phyloP scores from a whole-genome alignment of 2,888 invertebrate genomes.

The Acanthosepion lycidas region DNA sequence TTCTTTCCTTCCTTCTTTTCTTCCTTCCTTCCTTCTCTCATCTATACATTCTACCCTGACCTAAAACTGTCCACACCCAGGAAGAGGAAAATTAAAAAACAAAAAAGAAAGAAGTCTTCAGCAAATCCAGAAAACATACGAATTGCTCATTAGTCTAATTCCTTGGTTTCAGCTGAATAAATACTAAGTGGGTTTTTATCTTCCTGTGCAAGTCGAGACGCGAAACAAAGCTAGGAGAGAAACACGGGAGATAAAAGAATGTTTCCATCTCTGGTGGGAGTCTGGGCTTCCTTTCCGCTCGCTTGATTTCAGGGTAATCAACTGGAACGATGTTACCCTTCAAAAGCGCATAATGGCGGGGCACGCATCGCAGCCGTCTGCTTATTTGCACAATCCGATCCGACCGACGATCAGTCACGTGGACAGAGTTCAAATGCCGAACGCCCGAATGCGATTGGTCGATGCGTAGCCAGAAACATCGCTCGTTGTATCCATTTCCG shows the following conservation, averaged over 20 bases:
- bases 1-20: no score
- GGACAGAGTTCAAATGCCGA: not conserved
- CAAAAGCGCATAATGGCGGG: not conserved
- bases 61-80: not conserved
- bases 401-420: constrained; percentile 4
- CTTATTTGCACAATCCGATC: not conserved
- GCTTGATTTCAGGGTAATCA: constrained; percentile 9
- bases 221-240: not conserved
- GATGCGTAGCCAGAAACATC: no score
- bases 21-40: not conserved
- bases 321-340: not conserved
- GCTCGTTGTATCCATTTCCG: no score
- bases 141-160: constrained; percentile 8
- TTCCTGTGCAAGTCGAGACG: not conserved
- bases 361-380: not conserved
- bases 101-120: not conserved
- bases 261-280: not conserved
- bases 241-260: not conserved
- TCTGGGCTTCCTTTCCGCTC: not conserved
- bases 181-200: not conserved
- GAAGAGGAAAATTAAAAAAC: not conserved
- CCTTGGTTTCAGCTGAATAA: constrained; percentile 33
- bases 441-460: not conserved
- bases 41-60: not conserved
- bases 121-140: not conserved